phyloP scores from a whole-genome alignment of 1,140 invertebrate species.

The Drosophila paulistorum region DNA sequence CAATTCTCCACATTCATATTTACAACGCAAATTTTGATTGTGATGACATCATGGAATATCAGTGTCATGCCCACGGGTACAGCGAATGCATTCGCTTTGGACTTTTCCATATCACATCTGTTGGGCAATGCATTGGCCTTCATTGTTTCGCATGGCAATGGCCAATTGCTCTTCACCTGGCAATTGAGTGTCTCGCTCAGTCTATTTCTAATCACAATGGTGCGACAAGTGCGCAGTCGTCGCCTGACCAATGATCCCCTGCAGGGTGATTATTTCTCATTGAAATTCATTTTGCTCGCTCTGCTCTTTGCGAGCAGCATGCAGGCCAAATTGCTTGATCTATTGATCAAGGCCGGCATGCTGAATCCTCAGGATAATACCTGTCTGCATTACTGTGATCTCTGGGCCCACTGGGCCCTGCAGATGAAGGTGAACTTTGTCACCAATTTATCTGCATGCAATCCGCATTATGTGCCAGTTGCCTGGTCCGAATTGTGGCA shows the following conservation, averaged over 20 bases:
- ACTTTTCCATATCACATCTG: slow-evolving; percentile 74
- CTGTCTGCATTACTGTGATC: slow-evolving; percentile 58
- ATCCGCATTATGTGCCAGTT: slow-evolving; percentile 64
- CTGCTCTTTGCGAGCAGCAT: slow-evolving; percentile 64
- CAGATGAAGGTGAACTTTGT: slow-evolving; percentile 72
- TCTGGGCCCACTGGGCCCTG: slow-evolving; percentile 70
- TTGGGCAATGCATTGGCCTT: slow-evolving; percentile 68
- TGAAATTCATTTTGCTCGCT: slow-evolving; percentile 63
- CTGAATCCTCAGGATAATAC: slow-evolving; percentile 48
- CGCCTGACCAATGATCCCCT: slow-evolving; percentile 36
- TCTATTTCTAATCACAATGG: slow-evolving; percentile 61
- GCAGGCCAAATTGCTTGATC: slow-evolving; percentile 62
- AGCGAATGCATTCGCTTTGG: slow-evolving; percentile 63
- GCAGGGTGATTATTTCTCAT: slow-evolving; percentile 59
- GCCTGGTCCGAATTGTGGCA: slow-evolving; percentile 70
- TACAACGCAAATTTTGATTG: slow-evolving; percentile 72
- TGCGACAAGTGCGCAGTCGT: slow-evolving; percentile 47
- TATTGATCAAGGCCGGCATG: slow-evolving; percentile 57
- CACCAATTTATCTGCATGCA: slow-evolving; percentile 70
- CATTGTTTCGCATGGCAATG: slow-evolving; percentile 70
- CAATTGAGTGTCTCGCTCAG: slow-evolving; percentile 63
- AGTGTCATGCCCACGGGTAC: slow-evolving; percentile 43
- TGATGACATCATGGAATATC: slow-evolving; percentile 65
- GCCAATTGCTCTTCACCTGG: slow-evolving; percentile 68
- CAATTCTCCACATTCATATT: slow-evolving; percentile 79